Base-by-base conservation (phyloP, 2,113 vertebrate genomes). In the Callithrix jacchus region DNA sequence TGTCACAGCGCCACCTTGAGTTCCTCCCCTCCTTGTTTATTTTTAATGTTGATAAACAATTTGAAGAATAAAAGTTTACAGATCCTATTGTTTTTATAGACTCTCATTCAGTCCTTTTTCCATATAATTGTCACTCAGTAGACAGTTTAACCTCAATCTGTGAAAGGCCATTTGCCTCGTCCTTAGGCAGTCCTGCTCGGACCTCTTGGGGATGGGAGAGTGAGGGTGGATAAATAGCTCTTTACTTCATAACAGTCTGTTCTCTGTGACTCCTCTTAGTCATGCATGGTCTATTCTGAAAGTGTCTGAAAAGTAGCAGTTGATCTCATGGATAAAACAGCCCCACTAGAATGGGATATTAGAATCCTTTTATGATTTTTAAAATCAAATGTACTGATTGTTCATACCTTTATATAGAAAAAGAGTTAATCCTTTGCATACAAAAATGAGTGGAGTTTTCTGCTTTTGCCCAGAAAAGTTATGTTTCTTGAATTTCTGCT, bases 401-500 rank as follows among this genome's bases (percentile, higher is more conserved):
- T 93, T 89, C 96, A 81, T 25, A 94, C 14, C 66, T 95, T 95
- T 96, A 95, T 87, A 45, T 91, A 98, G 87, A 92, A 98, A 97
- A 95, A 64, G 73, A 97, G 97, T 98, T 98, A 98, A 98, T 86
- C 79, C 32, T 95, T 95, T 89, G 14, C 3, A 2, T 82, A 94
- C 25, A 70, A 61, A 49, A 82, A 91, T 94, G 70, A 97, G n/a
- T 96, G 56, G 88, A 97, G 61, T 84, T 96, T 98, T 96, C 74
- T 98, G 81, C n/a, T 93, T 98, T 98, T 97, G 45, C 87, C 90
- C 74, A 96, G 87, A 92, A 98, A 86, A 94, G n/a, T 95, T 97
- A 85, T 96, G 11, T 97, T 98, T 93, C 61, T 98, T 35, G 76
- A 97, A 91, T 98, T 97, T 98, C 42, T 98, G 98, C 94, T 98